Percentiles rank a stretch among this genome's conserved stretches.
phyloP scores from a whole-genome alignment of 2,888 invertebrate genomes.

The Drosophila fungiperda region DNA sequence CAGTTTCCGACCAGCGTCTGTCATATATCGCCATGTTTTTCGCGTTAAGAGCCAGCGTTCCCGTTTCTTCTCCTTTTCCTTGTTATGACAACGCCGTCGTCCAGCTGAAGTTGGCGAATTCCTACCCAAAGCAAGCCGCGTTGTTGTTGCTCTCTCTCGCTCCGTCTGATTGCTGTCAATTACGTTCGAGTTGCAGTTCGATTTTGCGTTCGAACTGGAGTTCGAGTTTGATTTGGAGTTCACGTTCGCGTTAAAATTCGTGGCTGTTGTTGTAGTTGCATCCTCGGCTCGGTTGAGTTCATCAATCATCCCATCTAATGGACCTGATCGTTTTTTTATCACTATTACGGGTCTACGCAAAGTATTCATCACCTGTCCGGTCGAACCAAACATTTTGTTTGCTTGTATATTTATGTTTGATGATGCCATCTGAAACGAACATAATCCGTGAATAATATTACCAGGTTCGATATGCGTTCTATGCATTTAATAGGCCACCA shows the following conservation, averaged over 20 bases:
- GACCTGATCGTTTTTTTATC: constrained; percentile 74
- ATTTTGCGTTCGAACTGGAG: background rate
- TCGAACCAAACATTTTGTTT: constrained; percentile 14
- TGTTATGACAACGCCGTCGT: constrained; percentile 46
- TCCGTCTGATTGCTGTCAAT: constrained; percentile 3
- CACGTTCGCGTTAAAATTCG: background rate
- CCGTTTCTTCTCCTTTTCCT: constrained; percentile 76
- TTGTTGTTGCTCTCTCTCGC: background rate
- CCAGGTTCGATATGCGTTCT: constrained; percentile 1
- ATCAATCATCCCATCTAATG: constrained; percentile 63
- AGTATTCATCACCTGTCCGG: constrained; percentile 16
- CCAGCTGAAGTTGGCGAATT: constrained; percentile 26
- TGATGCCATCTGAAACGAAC: constrained; percentile 52
- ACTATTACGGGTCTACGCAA: constrained; percentile 59
- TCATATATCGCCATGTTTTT: constrained; percentile 96
- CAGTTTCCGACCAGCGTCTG: constrained; percentile 94
- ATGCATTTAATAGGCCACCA: background rate
- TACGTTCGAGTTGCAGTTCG: background rate
- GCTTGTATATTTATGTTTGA: constrained; percentile 16
- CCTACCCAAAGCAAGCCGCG: background rate
- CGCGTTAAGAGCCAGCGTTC: constrained; percentile 95
- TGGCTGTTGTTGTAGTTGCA: background rate
- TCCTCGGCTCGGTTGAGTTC: constrained; percentile 45
- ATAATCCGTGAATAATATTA: constrained; percentile 27
- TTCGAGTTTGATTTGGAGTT: background rate